phyloP scores from a whole-genome alignment of 2,113 vertebrate genomes.

The Phaetusa simplex region DNA sequence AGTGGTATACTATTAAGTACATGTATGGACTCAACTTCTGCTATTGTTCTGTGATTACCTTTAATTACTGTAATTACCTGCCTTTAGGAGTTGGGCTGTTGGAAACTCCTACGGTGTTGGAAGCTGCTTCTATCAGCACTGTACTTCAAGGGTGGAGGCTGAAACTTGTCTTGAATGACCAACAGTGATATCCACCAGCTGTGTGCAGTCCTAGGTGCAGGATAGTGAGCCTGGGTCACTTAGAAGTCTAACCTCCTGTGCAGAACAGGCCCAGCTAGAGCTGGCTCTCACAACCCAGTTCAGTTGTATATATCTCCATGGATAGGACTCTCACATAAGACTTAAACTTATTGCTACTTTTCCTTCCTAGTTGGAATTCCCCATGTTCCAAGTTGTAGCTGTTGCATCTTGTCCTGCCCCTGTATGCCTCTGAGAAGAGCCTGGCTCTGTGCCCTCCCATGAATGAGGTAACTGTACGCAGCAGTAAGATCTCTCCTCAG shows the following conservation, averaged over 20 bases:
- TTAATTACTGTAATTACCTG: background rate
- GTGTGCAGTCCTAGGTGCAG: background rate
- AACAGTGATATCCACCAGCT: background rate
- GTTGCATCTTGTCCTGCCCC: background rate
- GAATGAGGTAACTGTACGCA: background rate
- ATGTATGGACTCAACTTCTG: background rate
- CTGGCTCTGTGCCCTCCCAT: background rate
- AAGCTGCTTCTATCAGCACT: background rate
- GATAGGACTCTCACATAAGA: background rate
- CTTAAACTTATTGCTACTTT: background rate
- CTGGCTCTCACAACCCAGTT: background rate
- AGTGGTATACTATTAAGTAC: too few species aligned
- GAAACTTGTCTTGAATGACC: background rate
- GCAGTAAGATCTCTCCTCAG: background rate
- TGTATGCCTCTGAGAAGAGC: background rate
- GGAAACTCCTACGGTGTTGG: background rate
- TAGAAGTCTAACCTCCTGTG: background rate
- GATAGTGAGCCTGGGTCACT: background rate
- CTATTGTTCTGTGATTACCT: background rate
- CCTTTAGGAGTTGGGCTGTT: background rate
- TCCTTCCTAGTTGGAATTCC: background rate
- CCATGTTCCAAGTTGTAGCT: background rate
- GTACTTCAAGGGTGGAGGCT: background rate
- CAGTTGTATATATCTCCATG: rapidly evolving
- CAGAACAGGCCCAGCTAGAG: background rate